Evolutionary conservation across 2,888 invertebrate genomes (phyloP).

Genomic region (Chymomyza fuscimana): DNA sequence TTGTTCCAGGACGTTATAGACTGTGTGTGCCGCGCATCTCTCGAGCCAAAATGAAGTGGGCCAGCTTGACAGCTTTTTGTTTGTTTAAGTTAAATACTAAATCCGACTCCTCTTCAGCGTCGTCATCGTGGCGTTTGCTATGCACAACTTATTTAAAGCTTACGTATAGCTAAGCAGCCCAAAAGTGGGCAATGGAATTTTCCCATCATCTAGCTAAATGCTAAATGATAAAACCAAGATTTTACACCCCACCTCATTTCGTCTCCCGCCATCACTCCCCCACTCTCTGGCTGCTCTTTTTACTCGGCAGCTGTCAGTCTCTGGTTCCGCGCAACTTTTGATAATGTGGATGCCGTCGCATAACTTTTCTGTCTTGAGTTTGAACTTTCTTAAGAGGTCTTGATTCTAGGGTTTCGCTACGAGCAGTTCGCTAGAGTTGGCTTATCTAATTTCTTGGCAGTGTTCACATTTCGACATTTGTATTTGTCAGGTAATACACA

Average conservation of each 20-base stretch:
- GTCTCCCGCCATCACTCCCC: neutral
- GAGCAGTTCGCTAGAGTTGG: slow-evolving; percentile 32
- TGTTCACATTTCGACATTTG: slow-evolving; percentile 74
- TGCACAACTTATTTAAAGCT: too few species aligned
- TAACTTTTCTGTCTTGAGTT: slow-evolving; percentile 6
- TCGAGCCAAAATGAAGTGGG: neutral
- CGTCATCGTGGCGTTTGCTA: too few species aligned
- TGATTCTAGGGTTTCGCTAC: slow-evolving; percentile 9
- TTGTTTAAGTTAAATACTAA: too few species aligned
- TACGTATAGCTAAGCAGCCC: too few species aligned
- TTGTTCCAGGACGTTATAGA: too few species aligned
- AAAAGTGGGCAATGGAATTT: too few species aligned
- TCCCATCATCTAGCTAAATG: too few species aligned
- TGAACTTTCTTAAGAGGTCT: neutral
- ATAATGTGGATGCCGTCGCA: slow-evolving; percentile 36
- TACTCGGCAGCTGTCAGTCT: neutral
- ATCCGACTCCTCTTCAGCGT: too few species aligned
- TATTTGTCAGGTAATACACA: slow-evolving; percentile 67
- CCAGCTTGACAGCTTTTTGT: slow-evolving; percentile 1
- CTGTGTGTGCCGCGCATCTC: neutral
- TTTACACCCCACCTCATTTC: too few species aligned
- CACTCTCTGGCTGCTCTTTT: slow-evolving; percentile 5
- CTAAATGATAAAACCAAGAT: neutral
- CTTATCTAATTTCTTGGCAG: slow-evolving; percentile 74
- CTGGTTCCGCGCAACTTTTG: neutral